These are phyloP conservation scores for Heliconius charithonia DNA, from an alignment of 2,888 invertebrate species.

Conservation along the genomic window DNA sequence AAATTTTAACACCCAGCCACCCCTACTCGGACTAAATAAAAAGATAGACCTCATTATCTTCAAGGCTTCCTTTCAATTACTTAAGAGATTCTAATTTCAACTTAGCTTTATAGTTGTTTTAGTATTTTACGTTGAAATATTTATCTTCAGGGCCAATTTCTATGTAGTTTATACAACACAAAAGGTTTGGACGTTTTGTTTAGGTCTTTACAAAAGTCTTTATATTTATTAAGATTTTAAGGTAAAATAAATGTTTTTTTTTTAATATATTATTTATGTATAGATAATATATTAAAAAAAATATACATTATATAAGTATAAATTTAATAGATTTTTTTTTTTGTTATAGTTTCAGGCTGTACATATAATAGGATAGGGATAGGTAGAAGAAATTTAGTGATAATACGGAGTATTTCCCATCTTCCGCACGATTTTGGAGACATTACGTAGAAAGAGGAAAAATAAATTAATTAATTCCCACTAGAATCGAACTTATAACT, in stretches of 20 bases:
- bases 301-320: no score
- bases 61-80: slow-evolving; percentile 49
- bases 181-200: slow-evolving; percentile 27
- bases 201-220: slow-evolving; percentile 1
- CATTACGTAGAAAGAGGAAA: no score
- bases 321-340: not conserved
- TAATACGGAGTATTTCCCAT: no score
- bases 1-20: slow-evolving; percentile 21
- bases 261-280: not conserved
- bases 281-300: no score
- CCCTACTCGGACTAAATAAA: slow-evolving; percentile 52
- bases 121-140: slow-evolving; percentile 41
- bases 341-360: not conserved
- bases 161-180: slow-evolving; percentile 23
- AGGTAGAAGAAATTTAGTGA: not conserved
- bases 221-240: slow-evolving; percentile 18
- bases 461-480: no score
- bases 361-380: not conserved
- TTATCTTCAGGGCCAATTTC: slow-evolving; percentile 38
- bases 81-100: slow-evolving; percentile 52
- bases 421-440: not conserved
- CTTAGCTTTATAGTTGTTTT: slow-evolving; percentile 44
- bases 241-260: not conserved
- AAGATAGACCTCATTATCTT: slow-evolving; percentile 53
- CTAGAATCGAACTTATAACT: not conserved